Percentiles rank a stretch among this genome's conserved stretches.
phyloP scores from a whole-genome alignment of 2,113 vertebrate genomes.

The Tinamus guttatus region DNA sequence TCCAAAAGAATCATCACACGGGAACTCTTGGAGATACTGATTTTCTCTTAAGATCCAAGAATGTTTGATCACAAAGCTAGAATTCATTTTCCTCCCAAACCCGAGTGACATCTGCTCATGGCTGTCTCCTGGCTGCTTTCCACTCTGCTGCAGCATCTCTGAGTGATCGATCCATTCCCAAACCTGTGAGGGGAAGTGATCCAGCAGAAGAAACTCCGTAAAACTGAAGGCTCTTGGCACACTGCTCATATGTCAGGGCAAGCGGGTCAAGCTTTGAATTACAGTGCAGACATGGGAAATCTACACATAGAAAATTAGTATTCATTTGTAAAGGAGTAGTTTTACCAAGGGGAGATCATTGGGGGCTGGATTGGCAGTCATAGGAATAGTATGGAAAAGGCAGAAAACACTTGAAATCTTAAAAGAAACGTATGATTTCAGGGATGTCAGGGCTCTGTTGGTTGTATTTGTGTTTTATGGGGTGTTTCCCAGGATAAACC shows the following conservation, averaged over 20 bases:
- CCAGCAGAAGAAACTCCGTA: not conserved
- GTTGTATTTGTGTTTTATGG: not conserved
- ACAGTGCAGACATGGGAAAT: not conserved
- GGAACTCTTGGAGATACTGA: not conserved
- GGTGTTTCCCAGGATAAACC: not conserved
- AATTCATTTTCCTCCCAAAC: conserved; percentile 3
- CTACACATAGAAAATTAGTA: conserved; percentile 20
- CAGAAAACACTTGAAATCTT: not conserved
- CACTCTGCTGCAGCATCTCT: not conserved
- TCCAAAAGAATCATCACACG: not conserved
- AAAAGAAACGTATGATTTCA: not conserved
- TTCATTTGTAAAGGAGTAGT: not conserved
- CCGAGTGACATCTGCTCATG: not conserved
- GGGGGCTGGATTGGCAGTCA: conserved; percentile 12
- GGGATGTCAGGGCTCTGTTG: not conserved
- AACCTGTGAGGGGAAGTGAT: not conserved
- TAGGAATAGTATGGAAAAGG: conserved; percentile 26
- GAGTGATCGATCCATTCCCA: not conserved
- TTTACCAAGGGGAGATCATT: conserved; percentile 10
- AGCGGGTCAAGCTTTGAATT: not conserved
- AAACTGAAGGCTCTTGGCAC: not conserved
- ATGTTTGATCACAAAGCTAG: not conserved
- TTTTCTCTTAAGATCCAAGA: not conserved
- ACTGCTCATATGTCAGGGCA: not conserved
- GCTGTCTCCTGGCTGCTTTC: not conserved